A percentile compares a stretch with the other conserved stretches of the same genome.
phyloP scores from a whole-genome alignment of 2,797 vertebrate genomes.

The Petrocephalus schoutedeni region DNA sequence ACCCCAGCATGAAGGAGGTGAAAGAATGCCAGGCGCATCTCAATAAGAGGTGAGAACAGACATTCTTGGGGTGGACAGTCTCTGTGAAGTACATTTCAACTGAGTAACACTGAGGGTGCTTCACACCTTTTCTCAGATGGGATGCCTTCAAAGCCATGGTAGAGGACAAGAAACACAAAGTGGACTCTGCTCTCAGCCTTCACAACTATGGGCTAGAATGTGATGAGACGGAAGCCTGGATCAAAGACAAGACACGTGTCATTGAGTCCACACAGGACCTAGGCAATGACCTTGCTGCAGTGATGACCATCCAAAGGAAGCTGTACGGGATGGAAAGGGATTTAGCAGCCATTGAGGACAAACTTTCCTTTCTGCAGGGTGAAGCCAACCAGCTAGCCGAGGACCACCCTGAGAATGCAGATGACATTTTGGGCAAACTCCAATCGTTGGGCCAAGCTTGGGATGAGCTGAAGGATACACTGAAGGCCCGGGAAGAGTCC shows the following conservation, averaged over 20 bases:
- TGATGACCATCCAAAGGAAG: conserved; percentile 92
- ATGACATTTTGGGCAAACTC: conserved; percentile 62
- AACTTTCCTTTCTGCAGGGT: conserved; percentile 65
- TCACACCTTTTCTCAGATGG: conserved; percentile 68
- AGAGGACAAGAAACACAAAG: conserved; percentile 65
- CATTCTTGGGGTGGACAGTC: neutral
- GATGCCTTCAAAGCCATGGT: conserved; percentile 78
- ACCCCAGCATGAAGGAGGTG: conserved; percentile 80
- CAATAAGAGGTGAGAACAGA: conserved; percentile 71
- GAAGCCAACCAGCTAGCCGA: conserved; percentile 70
- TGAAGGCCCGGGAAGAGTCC: conserved; percentile 75
- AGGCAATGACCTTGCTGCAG: conserved; percentile 78
- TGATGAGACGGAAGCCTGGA: conserved; percentile 86
- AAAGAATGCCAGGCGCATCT: conserved; percentile 75
- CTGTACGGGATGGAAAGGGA: conserved; percentile 88
- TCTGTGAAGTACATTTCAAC: neutral
- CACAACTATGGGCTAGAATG: conserved; percentile 88
- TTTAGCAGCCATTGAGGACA: conserved; percentile 72
- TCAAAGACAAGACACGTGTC: conserved; percentile 76
- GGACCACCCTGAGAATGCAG: conserved; percentile 74
- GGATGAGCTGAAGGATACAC: conserved; percentile 71
- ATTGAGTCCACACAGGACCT: conserved; percentile 86
- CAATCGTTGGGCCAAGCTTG: conserved; percentile 62
- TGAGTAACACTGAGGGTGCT: neutral
- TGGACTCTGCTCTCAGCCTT: conserved; percentile 79